Conservation (phyloP, 2,113 vertebrate species). For the Hemichromis elongatus region DNA sequence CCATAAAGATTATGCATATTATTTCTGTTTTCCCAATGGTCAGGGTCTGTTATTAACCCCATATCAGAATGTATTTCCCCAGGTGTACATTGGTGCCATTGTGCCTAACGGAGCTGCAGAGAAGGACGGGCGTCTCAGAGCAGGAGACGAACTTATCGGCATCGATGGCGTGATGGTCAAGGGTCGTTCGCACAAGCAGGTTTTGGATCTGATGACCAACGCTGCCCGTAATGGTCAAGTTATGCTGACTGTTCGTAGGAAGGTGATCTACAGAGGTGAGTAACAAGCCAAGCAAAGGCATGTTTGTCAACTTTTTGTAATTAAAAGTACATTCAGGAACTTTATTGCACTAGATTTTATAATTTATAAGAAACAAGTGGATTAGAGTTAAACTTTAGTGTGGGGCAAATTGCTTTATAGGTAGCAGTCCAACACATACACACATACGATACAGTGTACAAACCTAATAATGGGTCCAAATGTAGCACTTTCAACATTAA, state of each 20-base stretch:
- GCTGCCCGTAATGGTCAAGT: constrained; percentile 94
- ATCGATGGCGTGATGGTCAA: constrained; percentile 92
- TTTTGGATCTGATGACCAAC: constrained; percentile 94
- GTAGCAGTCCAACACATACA: neutral
- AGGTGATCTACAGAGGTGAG: constrained; percentile 86
- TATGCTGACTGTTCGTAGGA: constrained; percentile 84
- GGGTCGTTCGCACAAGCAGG: constrained; percentile 93
- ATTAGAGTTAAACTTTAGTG: neutral
- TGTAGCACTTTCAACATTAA: neutral
- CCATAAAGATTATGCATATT: neutral
- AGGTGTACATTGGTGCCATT: constrained; percentile 97
- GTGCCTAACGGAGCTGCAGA: constrained; percentile 90
- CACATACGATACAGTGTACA: neutral
- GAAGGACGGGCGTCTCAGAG: constrained; percentile 88
- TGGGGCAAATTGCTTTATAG: neutral
- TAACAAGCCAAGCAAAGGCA: neutral
- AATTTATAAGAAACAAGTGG: neutral
- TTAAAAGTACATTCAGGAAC: neutral
- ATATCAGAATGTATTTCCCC: constrained; percentile 60
- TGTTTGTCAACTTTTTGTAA: neutral
- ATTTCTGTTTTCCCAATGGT: neutral
- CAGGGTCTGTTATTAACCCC: neutral
- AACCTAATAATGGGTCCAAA: neutral
- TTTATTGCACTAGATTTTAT: neutral
- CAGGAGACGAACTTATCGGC: constrained; percentile 91